Base-by-base conservation (phyloP, 2,113 vertebrate species). In the Calyptommatus sinebrachiatus region DNA sequence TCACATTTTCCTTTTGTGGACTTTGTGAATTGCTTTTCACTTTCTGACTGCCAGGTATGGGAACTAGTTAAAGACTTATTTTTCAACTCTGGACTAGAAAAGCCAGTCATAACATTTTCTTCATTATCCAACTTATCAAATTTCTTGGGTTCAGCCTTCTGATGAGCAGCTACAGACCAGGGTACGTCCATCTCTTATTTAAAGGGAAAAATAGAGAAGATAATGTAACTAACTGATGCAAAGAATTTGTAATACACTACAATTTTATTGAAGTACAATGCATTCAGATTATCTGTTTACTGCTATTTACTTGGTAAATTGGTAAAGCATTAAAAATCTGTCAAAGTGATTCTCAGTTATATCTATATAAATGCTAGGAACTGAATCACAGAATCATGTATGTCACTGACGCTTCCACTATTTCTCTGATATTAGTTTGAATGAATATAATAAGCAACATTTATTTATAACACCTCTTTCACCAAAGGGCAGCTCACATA, bases 181-280 rank as follows among this genome's bases (percentile, higher is more conserved):
- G 97, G 97, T 86, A 96, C 97, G 93, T 99, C 97, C 82, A 96
- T 94, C 93, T 98, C 98, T 99, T 95, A 91, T 26, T 70, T 80
- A 92, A 90, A 91, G 77, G 83, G 89, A 90, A 87, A 75, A 7
- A 26, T 16, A 53, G 89, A 89, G 41, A 88, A 80, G n/a, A 63
- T 85, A 84, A 87, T 77, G 83, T 69, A 92, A 28, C 31, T 77
- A 63, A 88, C 62, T 61, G 81, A 88, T 77, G 75, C 48, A 81
- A 77, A 73, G 41, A 79, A 61, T 7, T 82, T 87, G 75, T 16
- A 85, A 76, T 89, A 78, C 0, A 81, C 3, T 26, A 21, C 84
- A 90, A 71, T 77, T 88, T 87, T 67, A 88, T 62, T 84, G 7
- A 86, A 66, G 89, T 67, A 87, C 90, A 89, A 88, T 41, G 83